A percentile compares a stretch with the other conserved stretches of the same genome.
These are phyloP conservation scores for Chaetodon auriga DNA, from an alignment of 2,113 vertebrate genomes.

Conservation along the genomic window DNA sequence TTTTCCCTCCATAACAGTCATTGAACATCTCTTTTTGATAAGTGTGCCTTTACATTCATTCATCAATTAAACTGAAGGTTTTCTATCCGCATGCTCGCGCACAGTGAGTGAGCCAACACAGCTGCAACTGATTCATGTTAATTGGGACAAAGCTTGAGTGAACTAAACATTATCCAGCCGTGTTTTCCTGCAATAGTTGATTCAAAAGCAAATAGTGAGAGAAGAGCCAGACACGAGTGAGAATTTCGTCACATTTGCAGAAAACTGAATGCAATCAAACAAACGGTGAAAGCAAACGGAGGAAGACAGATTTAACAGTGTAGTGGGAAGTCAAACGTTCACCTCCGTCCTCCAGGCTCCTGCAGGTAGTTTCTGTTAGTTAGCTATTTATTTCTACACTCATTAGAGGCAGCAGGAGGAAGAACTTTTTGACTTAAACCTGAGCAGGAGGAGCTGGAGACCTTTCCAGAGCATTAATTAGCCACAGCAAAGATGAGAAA, in stretches of 20 bases:
- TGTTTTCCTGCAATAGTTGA: not conserved
- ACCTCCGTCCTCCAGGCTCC: not conserved
- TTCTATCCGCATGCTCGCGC: constrained; percentile 14
- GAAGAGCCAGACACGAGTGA: not conserved
- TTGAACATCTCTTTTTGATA: not conserved
- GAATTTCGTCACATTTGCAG: not conserved
- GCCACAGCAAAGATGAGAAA: not conserved
- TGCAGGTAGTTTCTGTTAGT: not conserved
- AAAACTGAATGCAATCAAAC: not conserved
- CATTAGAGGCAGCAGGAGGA: not conserved
- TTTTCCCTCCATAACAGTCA: no score
- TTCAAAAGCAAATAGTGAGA: not conserved
- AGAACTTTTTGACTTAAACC: not conserved
- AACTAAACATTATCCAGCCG: not conserved
- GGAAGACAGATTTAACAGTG: not conserved
- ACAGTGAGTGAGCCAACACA: constrained; percentile 12
- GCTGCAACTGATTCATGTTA: constrained; percentile 37
- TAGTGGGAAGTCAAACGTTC: not conserved
- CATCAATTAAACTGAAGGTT: constrained; percentile 2
- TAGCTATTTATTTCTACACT: not conserved
- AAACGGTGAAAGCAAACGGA: not conserved
- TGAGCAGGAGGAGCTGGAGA: not conserved
- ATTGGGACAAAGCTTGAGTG: constrained; percentile 6
- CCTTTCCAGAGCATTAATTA: not conserved
- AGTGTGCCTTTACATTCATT: not conserved